A percentile compares a stretch with the other conserved stretches of the same genome.
These are phyloP conservation scores for Entomobrya multifasciata DNA, from an alignment of 2,888 invertebrate genomes.

Conservation along the genomic window DNA sequence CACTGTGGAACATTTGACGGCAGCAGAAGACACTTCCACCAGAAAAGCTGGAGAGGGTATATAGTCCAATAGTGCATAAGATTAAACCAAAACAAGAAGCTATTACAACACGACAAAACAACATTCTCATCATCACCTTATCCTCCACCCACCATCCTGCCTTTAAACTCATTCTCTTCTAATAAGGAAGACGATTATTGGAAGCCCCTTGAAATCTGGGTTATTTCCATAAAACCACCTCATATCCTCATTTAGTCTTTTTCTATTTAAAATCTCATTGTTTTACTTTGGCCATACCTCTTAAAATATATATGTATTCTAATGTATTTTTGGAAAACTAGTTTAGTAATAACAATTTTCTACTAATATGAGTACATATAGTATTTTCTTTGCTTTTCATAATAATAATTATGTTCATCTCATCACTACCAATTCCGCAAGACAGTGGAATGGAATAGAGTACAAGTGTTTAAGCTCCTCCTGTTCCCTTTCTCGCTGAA, in stretches of 20 bases:
- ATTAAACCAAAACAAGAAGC: neutral
- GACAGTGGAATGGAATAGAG: neutral
- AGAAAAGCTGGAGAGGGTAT: no score
- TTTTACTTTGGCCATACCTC: neutral
- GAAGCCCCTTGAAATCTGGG: constrained; percentile 40
- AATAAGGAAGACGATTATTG: constrained; percentile 10
- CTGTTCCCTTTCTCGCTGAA: neutral
- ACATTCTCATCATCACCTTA: neutral
- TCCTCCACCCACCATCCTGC: neutral
- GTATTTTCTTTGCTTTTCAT: no score
- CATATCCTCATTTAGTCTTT: neutral
- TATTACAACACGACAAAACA: neutral
- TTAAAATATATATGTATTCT: no score
- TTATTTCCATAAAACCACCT: neutral
- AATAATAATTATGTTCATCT: no score
- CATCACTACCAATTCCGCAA: no score
- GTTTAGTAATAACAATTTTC: neutral
- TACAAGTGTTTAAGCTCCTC: neutral
- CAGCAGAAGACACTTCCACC: no score
- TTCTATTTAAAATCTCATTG: neutral
- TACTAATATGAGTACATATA: no score
- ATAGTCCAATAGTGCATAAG: neutral
- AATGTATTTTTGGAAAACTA: neutral
- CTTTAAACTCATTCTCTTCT: neutral
- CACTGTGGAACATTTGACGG: no score